These are phyloP conservation scores for Cheilinus undulatus DNA, from an alignment of 2,113 vertebrate species.

Conservation along the genomic window DNA sequence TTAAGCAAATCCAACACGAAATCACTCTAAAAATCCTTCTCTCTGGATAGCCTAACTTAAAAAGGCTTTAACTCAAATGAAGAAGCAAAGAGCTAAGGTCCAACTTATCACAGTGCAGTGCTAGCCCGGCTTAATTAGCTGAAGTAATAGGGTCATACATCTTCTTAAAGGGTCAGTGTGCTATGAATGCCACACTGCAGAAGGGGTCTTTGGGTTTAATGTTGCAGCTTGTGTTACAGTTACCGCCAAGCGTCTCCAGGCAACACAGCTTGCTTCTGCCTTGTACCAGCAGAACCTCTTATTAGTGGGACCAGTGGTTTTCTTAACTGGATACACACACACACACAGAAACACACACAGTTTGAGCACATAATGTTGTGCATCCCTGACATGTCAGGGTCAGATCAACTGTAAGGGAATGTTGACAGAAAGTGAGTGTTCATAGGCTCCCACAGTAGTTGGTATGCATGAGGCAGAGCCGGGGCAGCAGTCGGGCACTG, in stretches of 20 bases:
- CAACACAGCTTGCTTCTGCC: constrained; percentile 32
- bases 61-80: constrained; percentile 39
- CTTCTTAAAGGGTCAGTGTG: constrained; percentile 70
- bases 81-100: constrained; percentile 19
- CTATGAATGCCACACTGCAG: constrained; percentile 13
- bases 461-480: constrained; percentile 57
- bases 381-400: constrained; percentile 8
- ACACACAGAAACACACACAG: constrained; percentile 6
- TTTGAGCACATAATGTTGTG: constrained; percentile 19
- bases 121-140: constrained; percentile 67
- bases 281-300: constrained; percentile 16
- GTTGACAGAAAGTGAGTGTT: constrained; percentile 43
- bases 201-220: constrained; percentile 58
- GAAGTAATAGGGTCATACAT: constrained; percentile 70
- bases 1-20: constrained; percentile 32
- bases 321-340: constrained; percentile 11
- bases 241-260: constrained; percentile 29
- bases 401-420: constrained; percentile 9
- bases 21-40: constrained; percentile 31
- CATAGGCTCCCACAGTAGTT: constrained; percentile 40
- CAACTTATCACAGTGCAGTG: constrained; percentile 45
- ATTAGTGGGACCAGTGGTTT: constrained; percentile 11
- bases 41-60: constrained; percentile 39
- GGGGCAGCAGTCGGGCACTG: constrained; percentile 42
- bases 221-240: constrained; percentile 29